Evolutionary conservation across 2,797 vertebrate genomes (phyloP).

Genomic region (Acrocephalus scirpaceus): DNA sequence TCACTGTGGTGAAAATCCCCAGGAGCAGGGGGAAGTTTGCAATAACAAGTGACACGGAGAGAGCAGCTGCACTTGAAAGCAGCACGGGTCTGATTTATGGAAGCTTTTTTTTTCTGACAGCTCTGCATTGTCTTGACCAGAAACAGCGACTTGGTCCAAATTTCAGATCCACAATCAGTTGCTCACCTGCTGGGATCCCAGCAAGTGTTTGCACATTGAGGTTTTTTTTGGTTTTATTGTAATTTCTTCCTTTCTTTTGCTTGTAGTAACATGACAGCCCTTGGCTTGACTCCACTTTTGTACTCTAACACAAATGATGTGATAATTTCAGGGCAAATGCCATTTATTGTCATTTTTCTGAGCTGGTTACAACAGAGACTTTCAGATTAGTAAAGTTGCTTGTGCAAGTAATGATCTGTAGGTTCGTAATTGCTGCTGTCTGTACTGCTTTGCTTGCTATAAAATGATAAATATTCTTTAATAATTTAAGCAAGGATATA

Average conservation of each 20-base stretch:
- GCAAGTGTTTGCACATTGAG: not conserved
- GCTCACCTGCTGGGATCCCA: not conserved
- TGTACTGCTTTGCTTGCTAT: not conserved
- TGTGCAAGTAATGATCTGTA: not conserved
- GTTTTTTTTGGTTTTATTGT: not conserved
- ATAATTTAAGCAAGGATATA: not conserved
- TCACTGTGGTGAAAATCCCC: not conserved
- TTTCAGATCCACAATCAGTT: not conserved
- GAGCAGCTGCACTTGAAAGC: not conserved
- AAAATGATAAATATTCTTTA: not conserved
- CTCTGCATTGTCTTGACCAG: not conserved
- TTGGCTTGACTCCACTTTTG: not conserved
- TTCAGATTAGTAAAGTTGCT: not conserved
- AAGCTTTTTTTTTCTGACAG: not conserved
- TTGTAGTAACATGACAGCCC: not conserved
- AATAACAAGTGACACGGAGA: not conserved
- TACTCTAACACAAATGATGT: not conserved
- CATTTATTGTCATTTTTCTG: not conserved
- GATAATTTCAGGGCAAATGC: not conserved
- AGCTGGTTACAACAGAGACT: not conserved
- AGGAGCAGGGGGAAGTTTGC: not conserved
- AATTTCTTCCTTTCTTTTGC: not conserved
- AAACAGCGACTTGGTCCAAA: not conserved
- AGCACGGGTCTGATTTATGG: not conserved
- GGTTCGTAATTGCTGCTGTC: not conserved